A percentile compares a stretch with the other conserved stretches of the same genome.
phyloP scores from a whole-genome alignment of 2,797 vertebrate genomes.

The Leptoclinus maculatus region DNA sequence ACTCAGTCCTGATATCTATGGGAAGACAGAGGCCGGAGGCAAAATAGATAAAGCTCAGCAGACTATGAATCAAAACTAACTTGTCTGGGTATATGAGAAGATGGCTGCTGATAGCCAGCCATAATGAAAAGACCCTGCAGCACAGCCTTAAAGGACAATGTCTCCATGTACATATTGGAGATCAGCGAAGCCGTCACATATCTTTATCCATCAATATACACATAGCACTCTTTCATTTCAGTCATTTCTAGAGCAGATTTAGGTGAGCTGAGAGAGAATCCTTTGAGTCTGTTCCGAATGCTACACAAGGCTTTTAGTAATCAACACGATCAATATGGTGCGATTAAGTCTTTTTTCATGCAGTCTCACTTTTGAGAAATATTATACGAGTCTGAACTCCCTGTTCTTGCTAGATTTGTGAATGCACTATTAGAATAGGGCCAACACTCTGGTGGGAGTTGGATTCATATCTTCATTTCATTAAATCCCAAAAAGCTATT shows the following conservation, averaged over 20 bases:
- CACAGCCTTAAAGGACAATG: constrained; percentile 30
- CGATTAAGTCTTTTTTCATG: constrained; percentile 23
- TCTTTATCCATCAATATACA: constrained; percentile 36
- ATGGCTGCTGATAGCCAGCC: constrained; percentile 57
- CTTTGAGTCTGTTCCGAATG: constrained; percentile 13
- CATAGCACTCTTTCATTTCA: constrained; percentile 15
- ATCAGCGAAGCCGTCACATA: constrained; percentile 42
- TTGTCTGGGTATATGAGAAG: constrained; percentile 62
- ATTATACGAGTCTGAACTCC: constrained; percentile 19
- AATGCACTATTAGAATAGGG: neutral
- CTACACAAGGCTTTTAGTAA: neutral
- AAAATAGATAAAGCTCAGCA: constrained; percentile 67
- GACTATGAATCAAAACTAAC: constrained; percentile 74
- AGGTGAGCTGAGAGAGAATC: constrained; percentile 15
- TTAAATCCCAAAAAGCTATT: constrained; percentile 16
- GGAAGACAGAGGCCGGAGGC: constrained; percentile 56
- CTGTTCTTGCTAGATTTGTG: constrained; percentile 27
- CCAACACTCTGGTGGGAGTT: neutral
- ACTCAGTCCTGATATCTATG: constrained; percentile 60
- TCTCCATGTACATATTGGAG: constrained; percentile 42
- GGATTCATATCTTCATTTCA: constrained; percentile 18
- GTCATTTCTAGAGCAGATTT: constrained; percentile 20
- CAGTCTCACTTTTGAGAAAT: constrained; percentile 7
- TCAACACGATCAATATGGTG: constrained; percentile 27
- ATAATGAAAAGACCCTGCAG: constrained; percentile 60